A percentile compares a stretch with the other conserved stretches of the same genome.
Conservation (phyloP, 1,140 invertebrate genomes). For the Pachypeltis micranthus region DNA sequence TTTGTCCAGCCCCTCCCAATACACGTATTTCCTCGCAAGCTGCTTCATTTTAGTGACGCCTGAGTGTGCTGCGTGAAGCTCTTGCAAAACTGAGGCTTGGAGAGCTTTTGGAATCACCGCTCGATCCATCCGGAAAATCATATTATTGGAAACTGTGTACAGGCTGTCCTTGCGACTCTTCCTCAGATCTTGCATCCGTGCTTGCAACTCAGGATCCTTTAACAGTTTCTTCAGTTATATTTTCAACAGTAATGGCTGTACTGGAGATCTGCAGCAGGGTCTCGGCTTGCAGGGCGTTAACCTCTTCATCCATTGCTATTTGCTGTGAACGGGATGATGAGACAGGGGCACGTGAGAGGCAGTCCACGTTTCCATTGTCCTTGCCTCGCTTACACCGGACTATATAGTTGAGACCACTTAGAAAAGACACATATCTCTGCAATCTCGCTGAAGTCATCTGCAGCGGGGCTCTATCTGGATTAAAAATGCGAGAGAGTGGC, state of each 20-base stretch:
- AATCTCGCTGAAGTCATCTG: slow-evolving; percentile 28
- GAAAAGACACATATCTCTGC: slow-evolving; percentile 32
- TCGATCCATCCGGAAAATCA: slow-evolving; percentile 14
- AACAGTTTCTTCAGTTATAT: not conserved
- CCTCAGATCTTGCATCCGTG: not conserved
- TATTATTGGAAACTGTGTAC: slow-evolving; percentile 8
- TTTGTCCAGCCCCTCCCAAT: slow-evolving; percentile 27
- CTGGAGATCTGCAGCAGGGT: not conserved
- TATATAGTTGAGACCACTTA: slow-evolving; percentile 32
- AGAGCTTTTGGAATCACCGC: slow-evolving; percentile 15
- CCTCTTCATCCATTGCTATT: too few species aligned
- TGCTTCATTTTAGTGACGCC: slow-evolving; percentile 30
- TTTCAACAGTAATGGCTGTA: not conserved
- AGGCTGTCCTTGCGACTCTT: not conserved
- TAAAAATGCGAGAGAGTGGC: slow-evolving; percentile 12
- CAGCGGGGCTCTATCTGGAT: slow-evolving; percentile 29
- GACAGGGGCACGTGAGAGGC: too few species aligned
- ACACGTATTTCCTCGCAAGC: slow-evolving; percentile 24
- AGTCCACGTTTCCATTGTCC: slow-evolving; percentile 30
- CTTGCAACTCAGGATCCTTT: slow-evolving; percentile 10
- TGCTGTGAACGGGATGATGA: too few species aligned
- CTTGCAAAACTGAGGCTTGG: slow-evolving; percentile 9
- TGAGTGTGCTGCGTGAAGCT: slow-evolving; percentile 24
- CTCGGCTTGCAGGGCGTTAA: not conserved
- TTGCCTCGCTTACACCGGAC: slow-evolving; percentile 29